phyloP scores from a whole-genome alignment of 2,888 invertebrate species.

The Eurytoma adleriae region DNA sequence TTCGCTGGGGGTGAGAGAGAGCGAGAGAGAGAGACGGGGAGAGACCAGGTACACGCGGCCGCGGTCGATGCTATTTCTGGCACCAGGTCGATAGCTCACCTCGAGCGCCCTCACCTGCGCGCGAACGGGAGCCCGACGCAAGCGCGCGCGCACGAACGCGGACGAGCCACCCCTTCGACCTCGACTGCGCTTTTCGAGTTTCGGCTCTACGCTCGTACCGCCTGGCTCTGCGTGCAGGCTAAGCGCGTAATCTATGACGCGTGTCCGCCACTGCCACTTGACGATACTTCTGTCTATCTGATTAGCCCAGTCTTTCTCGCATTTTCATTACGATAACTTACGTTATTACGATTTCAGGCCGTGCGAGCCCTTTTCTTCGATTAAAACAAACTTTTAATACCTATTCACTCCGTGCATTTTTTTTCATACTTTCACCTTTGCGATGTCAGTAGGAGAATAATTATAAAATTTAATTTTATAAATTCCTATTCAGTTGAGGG shows the following conservation, averaged over 20 bases:
- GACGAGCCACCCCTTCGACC: conserved; percentile 37
- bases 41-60: conserved; percentile 58
- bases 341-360: too few relatives aligned
- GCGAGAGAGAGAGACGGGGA: conserved; percentile 29
- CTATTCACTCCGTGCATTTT: too few relatives aligned
- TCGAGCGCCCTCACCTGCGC: conserved; percentile 66
- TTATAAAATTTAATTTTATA: too few relatives aligned
- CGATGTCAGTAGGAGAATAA: too few relatives aligned
- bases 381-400: neutral
- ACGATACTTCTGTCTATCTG: too few relatives aligned
- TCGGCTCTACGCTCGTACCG: neutral
- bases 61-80: conserved; percentile 76
- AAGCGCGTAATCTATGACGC: neutral
- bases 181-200: conserved; percentile 44
- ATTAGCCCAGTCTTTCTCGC: neutral
- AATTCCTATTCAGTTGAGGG: too few relatives aligned
- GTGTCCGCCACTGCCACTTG: conserved; percentile 21
- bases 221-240: neutral
- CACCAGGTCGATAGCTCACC: conserved; percentile 75
- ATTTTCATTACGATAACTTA: too few relatives aligned
- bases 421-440: too few relatives aligned
- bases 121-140: conserved; percentile 22
- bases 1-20: conserved; percentile 20
- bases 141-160: conserved; percentile 7
- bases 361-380: too few relatives aligned